These are phyloP conservation scores for Corythornis vintsioides DNA, from an alignment of 2,113 vertebrate species.

Conservation along the genomic window DNA sequence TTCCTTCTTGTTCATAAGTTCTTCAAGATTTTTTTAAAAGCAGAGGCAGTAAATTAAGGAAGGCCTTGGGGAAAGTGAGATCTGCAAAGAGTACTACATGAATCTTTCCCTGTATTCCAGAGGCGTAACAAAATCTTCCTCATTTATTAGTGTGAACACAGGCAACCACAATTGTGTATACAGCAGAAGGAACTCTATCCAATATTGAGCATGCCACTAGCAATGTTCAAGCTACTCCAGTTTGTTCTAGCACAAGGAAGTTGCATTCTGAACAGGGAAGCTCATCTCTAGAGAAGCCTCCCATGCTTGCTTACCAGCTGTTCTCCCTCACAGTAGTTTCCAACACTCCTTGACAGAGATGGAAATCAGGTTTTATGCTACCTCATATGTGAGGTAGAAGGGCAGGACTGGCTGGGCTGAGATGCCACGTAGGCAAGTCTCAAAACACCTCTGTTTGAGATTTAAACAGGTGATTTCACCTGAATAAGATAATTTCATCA, in stretches of 20 bases:
- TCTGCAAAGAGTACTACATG: not conserved
- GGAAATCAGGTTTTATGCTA: accelerated
- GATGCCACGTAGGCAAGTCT: not conserved
- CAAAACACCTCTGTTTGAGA: not conserved
- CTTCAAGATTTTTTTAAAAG: not conserved
- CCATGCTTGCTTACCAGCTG: not conserved
- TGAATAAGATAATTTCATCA: not conserved
- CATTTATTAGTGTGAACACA: not conserved
- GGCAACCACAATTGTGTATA: not conserved
- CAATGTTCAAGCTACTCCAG: not conserved
- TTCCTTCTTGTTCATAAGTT: not conserved
- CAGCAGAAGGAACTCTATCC: not conserved
- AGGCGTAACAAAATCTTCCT: not conserved
- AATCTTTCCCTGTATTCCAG: not conserved
- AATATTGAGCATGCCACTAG: not conserved
- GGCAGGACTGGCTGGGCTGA: not conserved
- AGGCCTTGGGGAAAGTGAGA: not conserved
- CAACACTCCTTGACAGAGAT: not conserved
- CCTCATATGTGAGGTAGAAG: not conserved
- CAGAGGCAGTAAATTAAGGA: not conserved
- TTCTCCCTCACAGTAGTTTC: not conserved
- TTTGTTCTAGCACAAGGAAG: not conserved
- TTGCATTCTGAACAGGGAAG: not conserved
- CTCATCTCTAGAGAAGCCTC: not conserved
- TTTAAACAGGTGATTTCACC: not conserved